A percentile compares a stretch with the other conserved stretches of the same genome.
Evolutionary conservation across 92 coral and sea anemone species (phyloP).

Genomic region (Desmophyllum pertusum): DNA sequence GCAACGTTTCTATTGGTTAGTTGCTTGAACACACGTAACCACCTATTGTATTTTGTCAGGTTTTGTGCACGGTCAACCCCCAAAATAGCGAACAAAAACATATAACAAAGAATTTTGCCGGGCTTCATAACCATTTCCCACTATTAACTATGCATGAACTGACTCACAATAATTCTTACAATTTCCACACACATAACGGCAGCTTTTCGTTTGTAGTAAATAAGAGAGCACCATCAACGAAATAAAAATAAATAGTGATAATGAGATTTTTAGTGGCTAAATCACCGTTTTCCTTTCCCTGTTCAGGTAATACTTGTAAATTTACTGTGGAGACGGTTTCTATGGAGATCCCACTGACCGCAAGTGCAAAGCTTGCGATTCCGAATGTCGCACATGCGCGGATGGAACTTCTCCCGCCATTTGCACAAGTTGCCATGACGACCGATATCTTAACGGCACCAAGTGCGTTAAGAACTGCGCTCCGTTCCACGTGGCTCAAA

Average conservation of each 20-base stretch:
- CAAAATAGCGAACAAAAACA: too few relatives aligned
- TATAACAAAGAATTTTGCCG: too few relatives aligned
- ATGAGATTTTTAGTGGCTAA: neutral
- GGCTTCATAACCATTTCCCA: too few relatives aligned
- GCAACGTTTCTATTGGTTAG: too few relatives aligned
- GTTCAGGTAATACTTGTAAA: slow-evolving; percentile 67
- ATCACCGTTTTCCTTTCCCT: neutral
- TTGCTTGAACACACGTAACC: too few relatives aligned
- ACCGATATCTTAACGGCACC: slow-evolving; percentile 54
- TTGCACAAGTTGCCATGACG: slow-evolving; percentile 75
- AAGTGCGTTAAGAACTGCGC: slow-evolving; percentile 61
- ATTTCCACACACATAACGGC: too few relatives aligned
- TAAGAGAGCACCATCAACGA: neutral
- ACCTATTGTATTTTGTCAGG: too few relatives aligned
- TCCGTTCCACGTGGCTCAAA: slow-evolving; percentile 50
- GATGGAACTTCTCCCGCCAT: slow-evolving; percentile 50
- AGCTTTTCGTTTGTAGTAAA: too few relatives aligned
- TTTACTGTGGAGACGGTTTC: slow-evolving; percentile 79
- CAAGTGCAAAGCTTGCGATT: slow-evolving; percentile 66
- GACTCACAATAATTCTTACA: too few relatives aligned
- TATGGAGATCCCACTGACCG: slow-evolving; percentile 70
- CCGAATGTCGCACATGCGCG: slow-evolving; percentile 82
- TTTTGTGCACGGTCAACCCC: too few relatives aligned
- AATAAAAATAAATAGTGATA: neutral
- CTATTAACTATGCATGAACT: too few relatives aligned